Percentiles rank a stretch among this genome's conserved stretches.
Conservation (phyloP, 2,797 vertebrate genomes). For the Distichodus sexfasciatus region DNA sequence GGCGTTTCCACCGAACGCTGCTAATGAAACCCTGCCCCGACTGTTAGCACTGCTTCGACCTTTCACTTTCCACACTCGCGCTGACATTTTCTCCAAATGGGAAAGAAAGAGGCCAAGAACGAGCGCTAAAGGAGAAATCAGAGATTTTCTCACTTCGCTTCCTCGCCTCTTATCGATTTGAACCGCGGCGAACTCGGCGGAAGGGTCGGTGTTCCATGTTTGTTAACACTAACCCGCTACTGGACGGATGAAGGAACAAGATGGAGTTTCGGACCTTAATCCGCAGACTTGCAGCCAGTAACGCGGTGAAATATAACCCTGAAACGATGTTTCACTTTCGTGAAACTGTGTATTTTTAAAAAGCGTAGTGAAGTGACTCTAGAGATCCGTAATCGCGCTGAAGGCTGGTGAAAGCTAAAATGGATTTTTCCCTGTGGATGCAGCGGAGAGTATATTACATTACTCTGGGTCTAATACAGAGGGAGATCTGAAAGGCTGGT, state of each 20-base stretch:
- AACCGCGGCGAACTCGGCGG: conserved; percentile 56
- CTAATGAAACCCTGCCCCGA: conserved; percentile 75
- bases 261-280: conserved; percentile 64
- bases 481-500: conserved; percentile 44
- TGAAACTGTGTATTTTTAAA: too few species aligned
- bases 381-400: conserved; percentile 5
- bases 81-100: conserved; percentile 77
- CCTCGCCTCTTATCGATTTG: conserved; percentile 74
- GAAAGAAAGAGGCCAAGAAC: conserved; percentile 57
- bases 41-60: conserved; percentile 77
- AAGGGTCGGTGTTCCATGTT: conserved; percentile 70
- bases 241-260: conserved; percentile 55
- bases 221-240: conserved; percentile 68
- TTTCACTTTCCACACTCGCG: conserved; percentile 75
- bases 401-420: neutral
- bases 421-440: conserved; percentile 20
- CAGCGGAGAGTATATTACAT: conserved; percentile 13
- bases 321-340: neutral
- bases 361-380: neutral
- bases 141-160: conserved; percentile 54
- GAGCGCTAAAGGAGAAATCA: conserved; percentile 64
- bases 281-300: conserved; percentile 47
- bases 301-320: conserved; percentile 5
- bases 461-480: conserved; percentile 13
- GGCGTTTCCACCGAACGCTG: conserved; percentile 60